Evolutionary conservation across 2,113 vertebrate genomes (phyloP), one percentile per base, ranked within the genome.

Genomic region (Psephotus haematonotus): DNA sequence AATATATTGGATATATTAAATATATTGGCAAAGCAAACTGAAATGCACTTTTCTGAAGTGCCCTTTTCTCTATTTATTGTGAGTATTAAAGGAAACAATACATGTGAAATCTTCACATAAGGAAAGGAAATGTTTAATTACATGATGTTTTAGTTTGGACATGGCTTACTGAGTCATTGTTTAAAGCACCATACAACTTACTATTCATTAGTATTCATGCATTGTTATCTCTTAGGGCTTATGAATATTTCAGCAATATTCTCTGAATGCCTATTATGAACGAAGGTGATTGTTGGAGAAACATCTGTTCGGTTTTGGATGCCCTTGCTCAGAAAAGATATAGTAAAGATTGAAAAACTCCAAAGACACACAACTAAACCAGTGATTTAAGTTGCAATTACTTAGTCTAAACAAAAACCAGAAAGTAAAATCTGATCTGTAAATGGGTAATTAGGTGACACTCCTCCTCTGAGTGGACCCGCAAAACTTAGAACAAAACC

Each of bases 181-280:
- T 95, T 80, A 78, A 93, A 88, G 43, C 47, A 75, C 59, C 24
- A 28, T 39, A 60, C 16, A 91, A 84, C 76, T 63, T 85, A 49
- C 31, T 90, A 33, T 82, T 88, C 83, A 82, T 97, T 95, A 95
- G 50, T 79, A 96, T 95, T 94, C 94, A 67, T 50, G 43, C 68
- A 78, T 60, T 94, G 72, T 94, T 93, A 63, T 77, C 23, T 92
- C 65, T 94, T 80, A 70, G 87, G 62, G 10, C 27, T 88, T 72
- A 95, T 96, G 67, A 96, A 95, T 95, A 95, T 95, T 96, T 96
- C 90, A 92, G 78, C 49, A 72, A 77, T 41, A 78, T 37, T 92
- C 60, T 94, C 65, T 88, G 68, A 91, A 95, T 86, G 84, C 43
- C 67, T 92, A 50, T 77, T 93, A 93, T 28, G 50, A 95, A 75